Evolutionary conservation across 2,888 invertebrate genomes (phyloP).

Genomic region (Drosophila multiciliata): DNA sequence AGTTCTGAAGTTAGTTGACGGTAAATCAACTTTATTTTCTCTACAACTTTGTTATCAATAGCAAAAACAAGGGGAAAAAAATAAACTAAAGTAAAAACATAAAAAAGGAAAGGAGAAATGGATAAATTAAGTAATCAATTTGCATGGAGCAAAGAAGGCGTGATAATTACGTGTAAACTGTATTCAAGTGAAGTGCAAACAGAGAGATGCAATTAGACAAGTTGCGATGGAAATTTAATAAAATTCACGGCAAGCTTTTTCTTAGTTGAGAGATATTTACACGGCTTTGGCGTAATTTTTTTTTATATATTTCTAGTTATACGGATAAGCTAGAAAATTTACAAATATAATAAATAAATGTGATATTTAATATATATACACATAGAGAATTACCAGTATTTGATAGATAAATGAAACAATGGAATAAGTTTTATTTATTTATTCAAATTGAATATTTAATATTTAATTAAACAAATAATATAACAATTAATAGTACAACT

Average conservation of each 20-base stretch:
- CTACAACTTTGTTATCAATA: conserved; percentile 15
- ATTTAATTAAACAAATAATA: background rate
- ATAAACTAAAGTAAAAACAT: conserved; percentile 1
- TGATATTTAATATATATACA: background rate
- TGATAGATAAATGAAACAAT: background rate
- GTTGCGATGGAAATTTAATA: background rate
- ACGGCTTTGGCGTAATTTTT: background rate
- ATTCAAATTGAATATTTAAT: background rate
- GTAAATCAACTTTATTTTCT: conserved; percentile 9
- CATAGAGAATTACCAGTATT: background rate
- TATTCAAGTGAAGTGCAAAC: conserved; percentile 30
- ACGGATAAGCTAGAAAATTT: background rate
- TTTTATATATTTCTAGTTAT: too few species aligned
- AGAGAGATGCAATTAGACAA: conserved; percentile 27
- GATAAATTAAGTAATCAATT: conserved; percentile 34
- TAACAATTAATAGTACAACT: background rate
- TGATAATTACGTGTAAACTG: conserved; percentile 50
- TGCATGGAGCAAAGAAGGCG: conserved; percentile 28
- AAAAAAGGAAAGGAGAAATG: background rate
- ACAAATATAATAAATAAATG: background rate
- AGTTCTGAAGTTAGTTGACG: conserved; percentile 1
- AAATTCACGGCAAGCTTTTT: background rate
- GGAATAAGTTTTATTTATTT: background rate
- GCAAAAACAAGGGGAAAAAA: conserved; percentile 6
- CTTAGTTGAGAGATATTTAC: background rate